Percentiles rank a stretch among this genome's conserved stretches.
Evolutionary conservation across 2,113 vertebrate species (phyloP).

Genomic region (Archilochus colubris): DNA sequence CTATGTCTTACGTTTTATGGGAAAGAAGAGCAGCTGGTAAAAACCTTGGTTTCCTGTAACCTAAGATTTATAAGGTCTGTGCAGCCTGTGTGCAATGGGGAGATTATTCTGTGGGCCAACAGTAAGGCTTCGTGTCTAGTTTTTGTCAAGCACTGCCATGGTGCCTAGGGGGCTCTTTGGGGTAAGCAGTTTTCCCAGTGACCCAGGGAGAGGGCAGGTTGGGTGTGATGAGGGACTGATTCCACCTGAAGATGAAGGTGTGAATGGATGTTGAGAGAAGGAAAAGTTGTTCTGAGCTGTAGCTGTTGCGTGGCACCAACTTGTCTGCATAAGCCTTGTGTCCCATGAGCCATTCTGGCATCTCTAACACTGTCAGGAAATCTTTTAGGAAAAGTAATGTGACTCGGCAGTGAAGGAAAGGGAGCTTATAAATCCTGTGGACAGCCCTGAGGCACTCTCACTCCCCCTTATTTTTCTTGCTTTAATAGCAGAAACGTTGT

Average conservation of each 20-base stretch:
- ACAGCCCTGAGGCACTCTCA: fast-evolving
- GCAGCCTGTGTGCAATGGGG: background rate
- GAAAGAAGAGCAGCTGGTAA: background rate
- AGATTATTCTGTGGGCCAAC: background rate
- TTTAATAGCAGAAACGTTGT: background rate
- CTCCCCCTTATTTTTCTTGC: background rate
- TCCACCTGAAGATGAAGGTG: background rate
- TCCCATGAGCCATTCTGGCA: fast-evolving
- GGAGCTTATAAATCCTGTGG: background rate
- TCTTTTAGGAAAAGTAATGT: background rate
- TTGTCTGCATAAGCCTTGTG: background rate
- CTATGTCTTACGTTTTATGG: background rate
- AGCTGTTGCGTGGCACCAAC: background rate
- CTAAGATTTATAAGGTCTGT: background rate
- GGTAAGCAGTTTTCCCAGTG: background rate
- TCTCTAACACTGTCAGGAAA: background rate
- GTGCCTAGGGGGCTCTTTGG: background rate
- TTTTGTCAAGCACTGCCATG: background rate
- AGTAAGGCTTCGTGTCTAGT: background rate
- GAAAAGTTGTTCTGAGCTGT: background rate
- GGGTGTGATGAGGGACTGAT: background rate
- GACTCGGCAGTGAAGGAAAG: background rate
- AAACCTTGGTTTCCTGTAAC: background rate
- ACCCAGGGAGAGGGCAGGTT: background rate
- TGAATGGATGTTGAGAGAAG: background rate